Base-by-base conservation (phyloP, 2,888 invertebrate genomes). In the Trachelus iudaicus region DNA sequence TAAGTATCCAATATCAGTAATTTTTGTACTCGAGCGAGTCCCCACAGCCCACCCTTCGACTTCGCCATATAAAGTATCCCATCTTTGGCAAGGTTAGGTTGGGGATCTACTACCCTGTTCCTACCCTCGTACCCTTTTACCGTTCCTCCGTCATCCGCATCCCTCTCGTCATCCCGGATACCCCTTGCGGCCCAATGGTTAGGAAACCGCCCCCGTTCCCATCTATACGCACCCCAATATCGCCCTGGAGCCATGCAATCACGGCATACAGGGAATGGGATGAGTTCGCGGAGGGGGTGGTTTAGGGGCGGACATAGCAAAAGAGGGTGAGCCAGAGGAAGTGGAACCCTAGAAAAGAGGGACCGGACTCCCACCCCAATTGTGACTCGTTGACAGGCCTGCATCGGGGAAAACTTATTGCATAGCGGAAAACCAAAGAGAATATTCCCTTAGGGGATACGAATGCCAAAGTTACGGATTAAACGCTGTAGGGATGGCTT, bases 241-340 rank as follows among this genome's bases (percentile, higher is more conserved):
- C 86, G 87, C 90, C 89, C 87, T 85, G 83, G 86, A 89, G 88
- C 88, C 86, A 86, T 86, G 89, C 90, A 90, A 91, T 90, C 90
- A 90, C 88, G 85, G 86, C 87, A 83, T 87, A 87, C 88, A 87
- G 85, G 87, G 89, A 88, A 89, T 88, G 88, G 89, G 89, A 89
- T 86, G 89, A 88, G 87, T 86, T 85, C 84, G 80, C 82, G 83
- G 75, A 81, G 78, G 56, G 56, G 56, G 56, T 56, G 56, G 56
- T 56, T 56, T 56, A 56, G 56, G 56, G 76, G 79, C 78, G 76
- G 80, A 82, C 77, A 79, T 78, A 82, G 81, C 84, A 81, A 73
- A 71, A 71, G 80, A 78, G 74, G 74, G 73, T 40, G 76, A 31
- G 75, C 80, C 79, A 79, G 79, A 76, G 81, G 77, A 74, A 75